Evolutionary conservation across 1,140 invertebrate species (phyloP).

Genomic region (Rhyzopertha dominica): DNA sequence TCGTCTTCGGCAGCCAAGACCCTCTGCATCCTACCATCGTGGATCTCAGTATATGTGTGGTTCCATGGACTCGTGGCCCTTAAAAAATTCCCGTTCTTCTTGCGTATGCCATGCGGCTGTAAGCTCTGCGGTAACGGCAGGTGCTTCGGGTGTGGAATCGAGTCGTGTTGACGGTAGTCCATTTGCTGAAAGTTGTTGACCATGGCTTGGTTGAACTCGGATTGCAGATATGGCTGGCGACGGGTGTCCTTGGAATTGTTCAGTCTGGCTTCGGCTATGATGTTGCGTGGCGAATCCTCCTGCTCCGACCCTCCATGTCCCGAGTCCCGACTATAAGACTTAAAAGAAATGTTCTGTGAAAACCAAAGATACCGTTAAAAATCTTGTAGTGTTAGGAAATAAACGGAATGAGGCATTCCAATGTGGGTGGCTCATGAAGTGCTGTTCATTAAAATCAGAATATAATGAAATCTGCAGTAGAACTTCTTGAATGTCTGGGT

Average conservation of each 20-base stretch:
- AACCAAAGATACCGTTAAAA: constrained; percentile 1
- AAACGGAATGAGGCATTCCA: no score
- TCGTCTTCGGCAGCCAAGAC: constrained; percentile 57
- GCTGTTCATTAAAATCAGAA: no score
- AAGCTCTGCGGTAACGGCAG: constrained; percentile 32
- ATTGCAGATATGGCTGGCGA: constrained; percentile 28
- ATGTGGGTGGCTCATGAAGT: no score
- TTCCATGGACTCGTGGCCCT: constrained; percentile 51
- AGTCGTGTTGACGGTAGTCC: constrained; percentile 31
- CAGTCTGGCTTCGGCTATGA: constrained; percentile 43
- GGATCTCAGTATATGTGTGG: constrained; percentile 61
- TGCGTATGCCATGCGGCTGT: constrained; percentile 29
- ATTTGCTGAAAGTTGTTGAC: constrained; percentile 25
- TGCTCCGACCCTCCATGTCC: constrained; percentile 60
- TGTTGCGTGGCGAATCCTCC: constrained; percentile 58
- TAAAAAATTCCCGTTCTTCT: constrained; percentile 34
- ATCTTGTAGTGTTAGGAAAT: no score
- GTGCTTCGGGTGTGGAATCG: constrained; percentile 37
- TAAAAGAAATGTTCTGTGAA: constrained; percentile 66
- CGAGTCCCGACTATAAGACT: constrained; percentile 60
- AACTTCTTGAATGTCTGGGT: no score
- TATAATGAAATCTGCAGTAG: no score
- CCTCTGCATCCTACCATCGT: constrained; percentile 48
- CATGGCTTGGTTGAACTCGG: constrained; percentile 31
- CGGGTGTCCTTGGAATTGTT: constrained; percentile 41